Evolutionary conservation across 2,888 invertebrate genomes (phyloP).

Genomic region (Drosophila mayaguana): DNA sequence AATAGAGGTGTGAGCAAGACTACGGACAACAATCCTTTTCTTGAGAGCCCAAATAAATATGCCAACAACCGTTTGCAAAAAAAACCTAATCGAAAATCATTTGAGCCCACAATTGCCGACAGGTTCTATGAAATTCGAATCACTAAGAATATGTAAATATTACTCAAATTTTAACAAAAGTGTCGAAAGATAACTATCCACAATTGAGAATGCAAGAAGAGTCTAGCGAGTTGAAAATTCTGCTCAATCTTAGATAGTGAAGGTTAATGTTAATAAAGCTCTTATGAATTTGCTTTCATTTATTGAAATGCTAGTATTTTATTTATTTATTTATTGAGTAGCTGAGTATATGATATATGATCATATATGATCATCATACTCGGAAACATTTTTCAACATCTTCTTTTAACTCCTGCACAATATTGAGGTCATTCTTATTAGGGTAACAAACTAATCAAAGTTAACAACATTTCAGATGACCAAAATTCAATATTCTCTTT

Average conservation of each 20-base stretch:
- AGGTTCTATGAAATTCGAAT: neutral
- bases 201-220: neutral
- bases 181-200: neutral
- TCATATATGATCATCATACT: neutral
- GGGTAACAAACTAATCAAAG: neutral
- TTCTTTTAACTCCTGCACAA: neutral
- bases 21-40: neutral
- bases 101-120: neutral
- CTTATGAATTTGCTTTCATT: neutral
- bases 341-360: too few relatives aligned
- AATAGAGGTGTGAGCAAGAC: slow-evolving; percentile 1
- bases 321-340: too few relatives aligned
- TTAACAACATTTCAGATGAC: neutral
- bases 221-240: neutral
- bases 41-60: neutral
- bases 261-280: neutral
- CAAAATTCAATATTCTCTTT: neutral
- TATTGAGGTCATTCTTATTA: neutral
- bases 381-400: too few relatives aligned
- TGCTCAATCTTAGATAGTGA: neutral
- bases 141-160: neutral
- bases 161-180: neutral
- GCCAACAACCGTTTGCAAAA: neutral
- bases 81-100: neutral
- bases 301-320: too few relatives aligned